Evolutionary conservation across 2,888 invertebrate genomes (phyloP), one percentile per base, ranked within the genome.

Genomic region (Podabrus alpinus): DNA sequence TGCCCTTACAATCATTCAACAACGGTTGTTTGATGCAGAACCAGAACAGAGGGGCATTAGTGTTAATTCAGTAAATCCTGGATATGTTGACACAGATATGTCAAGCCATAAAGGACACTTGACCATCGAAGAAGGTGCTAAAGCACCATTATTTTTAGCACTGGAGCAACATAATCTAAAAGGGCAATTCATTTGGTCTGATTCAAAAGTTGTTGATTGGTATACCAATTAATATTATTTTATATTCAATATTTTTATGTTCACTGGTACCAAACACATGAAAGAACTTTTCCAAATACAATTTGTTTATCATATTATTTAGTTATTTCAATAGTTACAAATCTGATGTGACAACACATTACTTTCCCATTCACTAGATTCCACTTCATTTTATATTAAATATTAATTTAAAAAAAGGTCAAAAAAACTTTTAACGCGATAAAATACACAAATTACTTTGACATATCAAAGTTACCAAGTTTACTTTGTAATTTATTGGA

Each of bases 71-170:
- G 92, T 92, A 2, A 92, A 93, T 85, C 95, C 95, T 0, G 95
- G 95, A 0, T 94, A 92, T 84, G 94, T 95, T 0, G 90, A 90
- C 79, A 95, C 95, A 0, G 94, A 95, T 82, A 93, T 95, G 94
- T 88, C 92, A 0, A 92, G 91, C 21, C 81, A 82, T 67, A 77
- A 73, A 72, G 95, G 92, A 0, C 82, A 85, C 0, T 86, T 92
- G 15, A 89, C 89, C 0, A 88, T 90, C n/a, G 92, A 92, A 61
- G 83, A 90, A 85, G 79, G 93, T 90, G 64, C 87, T 90, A 85
- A 88, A 87, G 87, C 92, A 81, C 89, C 93, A 1, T 83, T 92
- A 0, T 92, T 91, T 81, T 84, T 92, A 9, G 91, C 94, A 67
- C 85, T 94, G 4, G 89, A 93, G 10, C 91, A 92, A 0, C 83